Percentiles rank a stretch among this genome's conserved stretches.
These are phyloP conservation scores for Epizoanthus stellaris DNA, from an alignment of 92 coral and sea anemone species.

Conservation along the genomic window DNA sequence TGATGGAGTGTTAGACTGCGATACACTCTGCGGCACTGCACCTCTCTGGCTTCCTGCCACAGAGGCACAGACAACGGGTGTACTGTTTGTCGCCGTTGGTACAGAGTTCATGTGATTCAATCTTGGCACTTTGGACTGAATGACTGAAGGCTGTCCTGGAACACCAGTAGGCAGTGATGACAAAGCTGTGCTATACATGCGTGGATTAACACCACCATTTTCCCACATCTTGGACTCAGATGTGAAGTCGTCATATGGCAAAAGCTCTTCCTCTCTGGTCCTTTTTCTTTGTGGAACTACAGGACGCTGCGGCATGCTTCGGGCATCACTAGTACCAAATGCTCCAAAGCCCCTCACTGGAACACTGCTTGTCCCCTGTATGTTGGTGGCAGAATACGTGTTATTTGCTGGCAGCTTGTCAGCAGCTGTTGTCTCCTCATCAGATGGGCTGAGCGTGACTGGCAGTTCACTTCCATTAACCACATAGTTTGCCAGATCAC, in stretches of 20 bases:
- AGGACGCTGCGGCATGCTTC: background rate
- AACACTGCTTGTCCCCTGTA: background rate
- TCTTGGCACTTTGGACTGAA: constrained; percentile 28
- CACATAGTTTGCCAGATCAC: constrained; percentile 27
- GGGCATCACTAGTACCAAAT: constrained; percentile 1
- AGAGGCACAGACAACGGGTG: background rate
- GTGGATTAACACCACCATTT: background rate
- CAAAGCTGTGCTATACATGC: background rate
- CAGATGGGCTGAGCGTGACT: constrained; percentile 20
- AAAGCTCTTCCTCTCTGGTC: background rate
- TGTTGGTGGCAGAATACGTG: background rate
- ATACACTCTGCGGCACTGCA: background rate
- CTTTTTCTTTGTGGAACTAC: constrained; percentile 23
- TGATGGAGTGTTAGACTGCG: background rate
- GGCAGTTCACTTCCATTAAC: constrained; percentile 42
- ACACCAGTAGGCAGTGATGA: background rate
- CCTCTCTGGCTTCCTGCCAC: background rate
- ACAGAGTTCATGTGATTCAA: constrained; percentile 34
- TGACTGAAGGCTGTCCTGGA: background rate
- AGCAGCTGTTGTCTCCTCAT: background rate
- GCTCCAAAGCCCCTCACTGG: background rate
- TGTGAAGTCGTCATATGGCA: background rate
- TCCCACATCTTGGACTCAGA: background rate
- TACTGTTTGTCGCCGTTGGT: constrained; percentile 26
- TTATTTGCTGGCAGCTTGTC: constrained; percentile 5